Evolutionary conservation across 2,888 invertebrate genomes (phyloP).

Genomic region (Coronaproctus castanopsis): DNA sequence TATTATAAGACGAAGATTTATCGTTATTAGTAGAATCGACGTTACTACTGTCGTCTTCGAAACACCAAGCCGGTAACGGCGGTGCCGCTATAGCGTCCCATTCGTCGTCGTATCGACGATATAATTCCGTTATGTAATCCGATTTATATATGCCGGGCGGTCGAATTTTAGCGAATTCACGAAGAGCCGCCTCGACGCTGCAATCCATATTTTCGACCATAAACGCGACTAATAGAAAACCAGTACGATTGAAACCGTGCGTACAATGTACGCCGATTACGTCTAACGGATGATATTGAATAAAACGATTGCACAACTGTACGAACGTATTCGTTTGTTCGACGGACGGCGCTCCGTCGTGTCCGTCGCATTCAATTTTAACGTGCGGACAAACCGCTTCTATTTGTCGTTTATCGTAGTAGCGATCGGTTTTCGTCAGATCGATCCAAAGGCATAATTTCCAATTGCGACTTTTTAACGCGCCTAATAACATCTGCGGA

Average conservation of each 20-base stretch:
- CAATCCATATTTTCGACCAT: conserved; percentile 67
- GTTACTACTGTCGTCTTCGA: conserved; percentile 26
- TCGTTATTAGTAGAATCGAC: not conserved
- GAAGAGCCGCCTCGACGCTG: conserved; percentile 63
- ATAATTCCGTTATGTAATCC: conserved; percentile 80
- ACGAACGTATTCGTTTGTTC: conserved; percentile 77
- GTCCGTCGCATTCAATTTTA: conserved; percentile 76
- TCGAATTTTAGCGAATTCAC: conserved; percentile 51
- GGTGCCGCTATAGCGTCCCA: conserved; percentile 41
- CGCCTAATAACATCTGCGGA: conserved; percentile 67
- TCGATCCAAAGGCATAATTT: conserved; percentile 83
- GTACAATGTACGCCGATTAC: conserved; percentile 69
- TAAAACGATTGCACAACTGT: conserved; percentile 53
- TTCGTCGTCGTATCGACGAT: conserved; percentile 51
- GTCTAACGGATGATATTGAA: conserved; percentile 56
- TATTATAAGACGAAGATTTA: not conserved
- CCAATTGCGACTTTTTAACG: conserved; percentile 53
- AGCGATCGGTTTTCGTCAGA: conserved; percentile 81
- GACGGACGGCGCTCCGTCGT: conserved; percentile 70
- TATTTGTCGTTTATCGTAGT: conserved; percentile 67
- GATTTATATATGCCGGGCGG: conserved; percentile 94
- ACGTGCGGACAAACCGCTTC: conserved; percentile 60
- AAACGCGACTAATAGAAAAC: conserved; percentile 81
- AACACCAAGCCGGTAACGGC: conserved; percentile 68
- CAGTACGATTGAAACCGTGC: conserved; percentile 96